phyloP scores from a whole-genome alignment of 2,797 vertebrate genomes.

The Pantherophis alleghaniensis region DNA sequence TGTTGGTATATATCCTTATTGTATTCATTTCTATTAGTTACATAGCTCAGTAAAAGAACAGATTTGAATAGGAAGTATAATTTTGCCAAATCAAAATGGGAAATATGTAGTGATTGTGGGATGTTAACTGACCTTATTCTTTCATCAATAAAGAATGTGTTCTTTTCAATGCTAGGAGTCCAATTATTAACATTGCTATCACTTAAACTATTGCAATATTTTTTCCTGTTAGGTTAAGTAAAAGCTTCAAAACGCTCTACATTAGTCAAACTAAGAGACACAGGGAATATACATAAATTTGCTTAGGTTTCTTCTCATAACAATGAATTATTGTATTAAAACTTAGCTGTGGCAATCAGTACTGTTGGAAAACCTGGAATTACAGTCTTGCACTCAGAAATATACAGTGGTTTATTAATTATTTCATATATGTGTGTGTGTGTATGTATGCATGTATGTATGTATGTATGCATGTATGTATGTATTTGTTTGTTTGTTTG shows the following conservation, averaged over 20 bases:
- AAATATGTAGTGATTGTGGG: neutral
- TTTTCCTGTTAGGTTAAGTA: neutral
- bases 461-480: too few species aligned
- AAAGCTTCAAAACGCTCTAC: neutral
- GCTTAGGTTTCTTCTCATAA: neutral
- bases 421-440: neutral
- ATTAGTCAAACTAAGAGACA: neutral
- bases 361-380: too few species aligned
- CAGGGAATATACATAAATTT: neutral
- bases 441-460: too few species aligned
- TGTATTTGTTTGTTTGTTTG: too few species aligned
- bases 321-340: neutral
- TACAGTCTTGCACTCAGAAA: too few species aligned
- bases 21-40: neutral
- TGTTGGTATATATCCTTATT: neutral
- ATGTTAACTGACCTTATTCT: neutral
- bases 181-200: neutral
- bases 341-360: neutral
- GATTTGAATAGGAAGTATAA: neutral
- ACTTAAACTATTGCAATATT: too few species aligned
- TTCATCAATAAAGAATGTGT: neutral
- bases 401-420: neutral
- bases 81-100: neutral
- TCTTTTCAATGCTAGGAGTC: neutral
- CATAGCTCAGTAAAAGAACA: neutral